Base-by-base conservation (phyloP, 2,888 invertebrate species). In the Leptinotarsa juncta region DNA sequence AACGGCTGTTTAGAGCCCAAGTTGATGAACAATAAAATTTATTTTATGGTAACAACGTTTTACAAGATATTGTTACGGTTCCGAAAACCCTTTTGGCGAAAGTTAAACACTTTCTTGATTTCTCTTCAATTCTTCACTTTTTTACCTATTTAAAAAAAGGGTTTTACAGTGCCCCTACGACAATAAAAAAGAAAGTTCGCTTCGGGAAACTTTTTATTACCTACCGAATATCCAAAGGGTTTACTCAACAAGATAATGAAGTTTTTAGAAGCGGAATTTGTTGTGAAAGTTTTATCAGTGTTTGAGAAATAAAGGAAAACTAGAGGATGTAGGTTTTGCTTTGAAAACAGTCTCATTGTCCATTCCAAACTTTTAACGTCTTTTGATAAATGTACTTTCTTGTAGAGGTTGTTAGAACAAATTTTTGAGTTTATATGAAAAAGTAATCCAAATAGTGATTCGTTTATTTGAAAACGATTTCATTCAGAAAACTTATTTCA, bases 141-240 rank as follows among this genome's bases (percentile, higher is more conserved):
- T 79, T 82, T 81, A 82, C 80, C 81, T 80, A 78, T 78, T 80
- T 80, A 75, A 81, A 83, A 80, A 83, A 84, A 82, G 82, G 83
- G 82, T 82, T 81, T 84, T 82, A 82, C 80, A 79, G 77, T 78
- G 74, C 74, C 74, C 80, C 77, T 76, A 70, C 72, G 57, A 66
- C 73, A 81, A 81, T 83, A 84, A 84, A 84, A 82, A 78, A 82
- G 83, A 83, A 84, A 84, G 83, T 83, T 78, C 73, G 69, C 77
- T 77, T 78, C 78, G 76, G 77, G 78, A 80, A 78, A 78, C 70
- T 80, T 83, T 79, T 83, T 83, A 83, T 82, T 83, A 79, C 81
- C 81, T 76, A 74, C 70, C 73, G 77, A 72, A 76, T 76, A 76
- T 73, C 74, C 71, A 77, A 79, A 79, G 78, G 79, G 79, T 77